Evolutionary conservation across 2,113 vertebrate genomes (phyloP), one percentile per base, ranked within the genome.

Genomic region (Stegastes partitus): DNA sequence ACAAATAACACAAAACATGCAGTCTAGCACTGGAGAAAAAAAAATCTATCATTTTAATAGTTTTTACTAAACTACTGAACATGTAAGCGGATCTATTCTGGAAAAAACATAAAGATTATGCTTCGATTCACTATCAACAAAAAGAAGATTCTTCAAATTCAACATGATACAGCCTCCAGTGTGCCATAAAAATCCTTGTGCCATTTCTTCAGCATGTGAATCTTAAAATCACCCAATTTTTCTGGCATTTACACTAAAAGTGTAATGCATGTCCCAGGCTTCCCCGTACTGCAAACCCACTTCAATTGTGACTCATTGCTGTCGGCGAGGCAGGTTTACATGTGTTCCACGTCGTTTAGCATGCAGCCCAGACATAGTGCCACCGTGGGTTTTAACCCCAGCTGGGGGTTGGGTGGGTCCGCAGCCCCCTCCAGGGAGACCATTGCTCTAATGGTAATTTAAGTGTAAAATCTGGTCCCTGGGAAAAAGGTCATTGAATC

Each of bases 401-500:
- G 92, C 70, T 94, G 51, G 81, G 83, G 87, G 70, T 70, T 88
- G 74, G 81, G 77, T 72, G 93, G 92, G 93, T 95, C 95, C 92
- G 87, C 76, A 62, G 87, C 89, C 93, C 50, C 90, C 91, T 94
- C 53, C 93, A 95, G 96, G 96, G 96, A 95, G 84, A 81, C 87
- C 68, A 56, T 74, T 83, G 93, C 93, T 95, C 94, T 97, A 96
- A 97, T 96, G 95, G 95, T 95, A 97, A 98, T 97, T 96, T 97
- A 95, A 96, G 95, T 97, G 96, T 96, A 96, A 98, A 97, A 96
- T 96, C 96, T 97, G 94, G 94, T 96, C 94, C 95, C 92, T 94
- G 94, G 94, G 95, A 96, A 96, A 98, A 98, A 98, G 96, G 97
- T 98, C 96, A 97, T 91, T 94, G 95, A 93, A 97, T 97, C 96